These are phyloP conservation scores for Pseudolaguvia tuberculata DNA, from an alignment of 2,113 vertebrate species.

Conservation along the genomic window DNA sequence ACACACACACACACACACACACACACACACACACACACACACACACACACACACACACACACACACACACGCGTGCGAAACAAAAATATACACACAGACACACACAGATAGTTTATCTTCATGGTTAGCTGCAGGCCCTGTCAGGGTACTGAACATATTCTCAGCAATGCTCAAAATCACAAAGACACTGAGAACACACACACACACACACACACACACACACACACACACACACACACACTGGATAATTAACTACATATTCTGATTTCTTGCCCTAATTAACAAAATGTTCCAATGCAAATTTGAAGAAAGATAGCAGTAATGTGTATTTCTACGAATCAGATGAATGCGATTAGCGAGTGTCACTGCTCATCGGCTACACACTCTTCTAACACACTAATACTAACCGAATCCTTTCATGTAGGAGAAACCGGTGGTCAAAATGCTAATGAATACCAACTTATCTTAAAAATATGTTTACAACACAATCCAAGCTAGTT, in stretches of 20 bases:
- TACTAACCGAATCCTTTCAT: neutral
- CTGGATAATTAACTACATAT: conserved; percentile 9
- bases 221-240: too few species aligned
- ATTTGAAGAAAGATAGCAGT: neutral
- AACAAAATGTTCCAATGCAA: conserved; percentile 13
- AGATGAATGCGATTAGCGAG: neutral
- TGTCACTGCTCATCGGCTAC: neutral
- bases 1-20: too few species aligned
- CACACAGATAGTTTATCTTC: conserved; percentile 21
- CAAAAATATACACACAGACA: neutral
- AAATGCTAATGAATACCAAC: too few species aligned
- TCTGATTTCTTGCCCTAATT: conserved; percentile 9
- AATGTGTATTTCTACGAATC: conserved; percentile 1
- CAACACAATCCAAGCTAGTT: neutral
- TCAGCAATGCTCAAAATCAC: conserved; percentile 37
- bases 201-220: too few species aligned
- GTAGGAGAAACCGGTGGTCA: conserved; percentile 4
- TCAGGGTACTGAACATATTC: conserved; percentile 43
- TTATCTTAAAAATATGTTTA: too few species aligned
- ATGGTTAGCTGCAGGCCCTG: conserved; percentile 36
- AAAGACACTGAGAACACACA: conserved; percentile 38
- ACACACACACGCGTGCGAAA: too few species aligned
- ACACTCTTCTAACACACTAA: neutral
- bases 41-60: too few species aligned
- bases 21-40: too few species aligned